Evolutionary conservation across 1,140 invertebrate genomes (phyloP).

Genomic region (Drosophila paulistorum): DNA sequence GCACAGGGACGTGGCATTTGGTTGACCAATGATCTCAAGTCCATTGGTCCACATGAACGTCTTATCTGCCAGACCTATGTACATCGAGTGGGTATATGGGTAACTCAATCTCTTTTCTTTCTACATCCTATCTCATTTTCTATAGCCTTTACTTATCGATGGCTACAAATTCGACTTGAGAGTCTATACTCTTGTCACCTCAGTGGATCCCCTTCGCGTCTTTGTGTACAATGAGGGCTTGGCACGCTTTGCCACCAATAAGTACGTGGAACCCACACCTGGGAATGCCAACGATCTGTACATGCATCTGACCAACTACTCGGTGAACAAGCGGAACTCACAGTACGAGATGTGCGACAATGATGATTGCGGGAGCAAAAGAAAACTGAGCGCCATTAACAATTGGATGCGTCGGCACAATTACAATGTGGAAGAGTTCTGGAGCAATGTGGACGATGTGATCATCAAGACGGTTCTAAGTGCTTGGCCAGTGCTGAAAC

Average conservation of each 20-base stretch:
- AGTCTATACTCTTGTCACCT: slow-evolving; percentile 96
- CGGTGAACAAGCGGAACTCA: slow-evolving; percentile 95
- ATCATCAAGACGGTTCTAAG: slow-evolving; percentile 95
- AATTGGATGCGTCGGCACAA: slow-evolving; percentile 88
- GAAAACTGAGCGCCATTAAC: slow-evolving; percentile 92
- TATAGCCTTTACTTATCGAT: slow-evolving; percentile 93
- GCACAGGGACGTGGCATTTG: slow-evolving; percentile 94
- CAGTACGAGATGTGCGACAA: slow-evolving; percentile 86
- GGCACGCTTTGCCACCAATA: slow-evolving; percentile 93
- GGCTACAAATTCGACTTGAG: slow-evolving; percentile 98
- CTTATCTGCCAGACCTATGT: slow-evolving; percentile 93
- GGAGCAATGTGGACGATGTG: slow-evolving; percentile 93
- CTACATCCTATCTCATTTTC: slow-evolving; percentile 16
- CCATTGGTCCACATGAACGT: slow-evolving; percentile 90
- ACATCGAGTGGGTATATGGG: slow-evolving; percentile 76
- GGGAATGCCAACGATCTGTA: slow-evolving; percentile 93
- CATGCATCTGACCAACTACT: slow-evolving; percentile 99
- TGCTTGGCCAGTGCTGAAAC: slow-evolving; percentile 92
- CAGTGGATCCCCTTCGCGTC: slow-evolving; percentile 95
- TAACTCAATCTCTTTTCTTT: not conserved
- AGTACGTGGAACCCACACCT: slow-evolving; percentile 91
- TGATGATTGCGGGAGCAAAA: slow-evolving; percentile 92
- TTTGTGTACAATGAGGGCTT: slow-evolving; percentile 98
- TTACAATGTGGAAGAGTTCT: slow-evolving; percentile 89
- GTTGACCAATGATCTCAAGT: slow-evolving; percentile 89